These are phyloP conservation scores for Elephantulus edwardii DNA, from an alignment of 2,113 vertebrate genomes.

Conservation along the genomic window DNA sequence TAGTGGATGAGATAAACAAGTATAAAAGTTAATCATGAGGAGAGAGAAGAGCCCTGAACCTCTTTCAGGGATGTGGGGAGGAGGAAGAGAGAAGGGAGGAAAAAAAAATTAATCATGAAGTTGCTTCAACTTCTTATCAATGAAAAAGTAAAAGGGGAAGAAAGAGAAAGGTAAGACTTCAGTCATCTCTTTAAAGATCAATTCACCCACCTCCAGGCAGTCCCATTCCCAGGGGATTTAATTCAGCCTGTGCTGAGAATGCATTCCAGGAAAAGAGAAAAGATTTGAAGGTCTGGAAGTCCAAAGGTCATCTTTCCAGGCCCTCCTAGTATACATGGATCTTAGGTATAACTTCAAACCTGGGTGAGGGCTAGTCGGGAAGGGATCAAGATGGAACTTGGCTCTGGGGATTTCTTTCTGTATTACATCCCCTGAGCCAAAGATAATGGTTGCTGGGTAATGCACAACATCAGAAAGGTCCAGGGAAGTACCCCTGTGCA, in stretches of 20 bases:
- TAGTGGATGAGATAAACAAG: too few relatives aligned
- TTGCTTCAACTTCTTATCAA: not conserved
- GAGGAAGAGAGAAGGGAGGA: not conserved
- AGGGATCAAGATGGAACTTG: not conserved
- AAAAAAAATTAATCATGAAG: not conserved
- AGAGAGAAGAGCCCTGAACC: too few relatives aligned
- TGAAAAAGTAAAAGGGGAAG: too few relatives aligned
- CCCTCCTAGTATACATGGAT: not conserved
- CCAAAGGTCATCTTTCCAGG: not conserved
- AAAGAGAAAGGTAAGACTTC: not conserved
- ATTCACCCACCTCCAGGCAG: not conserved
- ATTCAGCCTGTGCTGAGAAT: not conserved
- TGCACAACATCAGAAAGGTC: not conserved
- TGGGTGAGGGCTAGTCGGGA: not conserved
- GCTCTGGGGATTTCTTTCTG: not conserved
- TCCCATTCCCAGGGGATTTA: not conserved
- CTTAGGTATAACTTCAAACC: not conserved
- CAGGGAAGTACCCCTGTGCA: not conserved
- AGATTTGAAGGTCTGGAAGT: not conserved
- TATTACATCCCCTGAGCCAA: not conserved
- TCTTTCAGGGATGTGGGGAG: too few relatives aligned
- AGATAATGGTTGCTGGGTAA: not conserved
- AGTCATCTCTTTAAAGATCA: not conserved
- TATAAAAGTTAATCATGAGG: too few relatives aligned
- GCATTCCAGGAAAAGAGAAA: conserved; percentile 23